Base-by-base conservation (phyloP, 2,797 vertebrate genomes). In the Spinibarbus caldwelli region DNA sequence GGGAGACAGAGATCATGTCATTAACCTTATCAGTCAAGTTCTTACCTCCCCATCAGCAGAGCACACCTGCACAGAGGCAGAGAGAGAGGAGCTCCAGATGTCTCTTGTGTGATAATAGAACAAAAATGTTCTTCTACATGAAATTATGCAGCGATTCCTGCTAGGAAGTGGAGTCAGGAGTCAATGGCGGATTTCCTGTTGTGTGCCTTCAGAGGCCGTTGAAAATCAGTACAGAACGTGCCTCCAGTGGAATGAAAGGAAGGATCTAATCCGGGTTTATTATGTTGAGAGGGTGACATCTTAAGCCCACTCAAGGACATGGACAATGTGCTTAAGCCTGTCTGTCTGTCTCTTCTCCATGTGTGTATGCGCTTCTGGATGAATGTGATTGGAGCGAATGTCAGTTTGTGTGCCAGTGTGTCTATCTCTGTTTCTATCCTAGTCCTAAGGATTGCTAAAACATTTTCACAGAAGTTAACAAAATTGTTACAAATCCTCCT, bases 271-370 rank as follows among this genome's bases (percentile, higher is more conserved):
- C 89, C 84, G 78, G 84, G 86, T 82, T 90, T 87, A 90, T 84
- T 85, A 84, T 88, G 84, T 88, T 90, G 89, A 90, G 89, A 82
- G 80, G 87, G 78, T 88, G 89, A 87, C 87, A 90, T 87, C 81
- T 73, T 90, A 90, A 90, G 87, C 86, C 86, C 82, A 88, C 87
- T 90, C 86, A 90, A 90, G 86, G 86, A 87, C 89, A 88, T 80
- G 82, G 62, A 82, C 84, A 89, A 82, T 83, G 71, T 71, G 73
- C 73, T 82, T 87, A 84, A 83, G 72, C 49, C 43, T 62, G 47
- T 80, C 70, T 72, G 47, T 80, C 70, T 36, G 54, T 80, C 70
- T 76, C 59, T 80, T 54, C 47, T 66, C 59, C 75, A 47, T 85
- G 38, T 82, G 67, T 78, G 34, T 78, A 57, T 80, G 41, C 47